Evolutionary conservation across 2,888 invertebrate species (phyloP), one percentile per base, ranked within the genome.

Genomic region (Phengaris arion): DNA sequence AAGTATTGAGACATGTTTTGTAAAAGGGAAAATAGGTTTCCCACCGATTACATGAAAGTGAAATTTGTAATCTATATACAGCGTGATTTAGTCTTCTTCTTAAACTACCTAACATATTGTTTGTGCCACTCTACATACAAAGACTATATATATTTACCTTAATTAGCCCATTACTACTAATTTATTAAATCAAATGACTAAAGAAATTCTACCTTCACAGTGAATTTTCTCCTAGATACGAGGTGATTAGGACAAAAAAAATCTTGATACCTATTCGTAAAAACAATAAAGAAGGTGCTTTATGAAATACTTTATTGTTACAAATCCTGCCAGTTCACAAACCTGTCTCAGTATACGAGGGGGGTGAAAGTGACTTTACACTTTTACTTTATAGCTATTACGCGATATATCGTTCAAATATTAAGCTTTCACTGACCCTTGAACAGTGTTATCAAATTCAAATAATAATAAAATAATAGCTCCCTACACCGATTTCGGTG

Each of bases 21-120:
- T 52, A 52, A 74, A 68, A 64, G 74, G 46, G 68, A 64, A 68
- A 74, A 68, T 68, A 48, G 7, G 46, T 55, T 74, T 74, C 74
- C 51, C 74, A 74, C 54, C 52, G 74, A 74, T 68, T 68, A 64
- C 15, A 52, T n/a, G 74, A 74, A 74, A 74, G 74, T 68, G 68
- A 68, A 74, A 52, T n/a, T 48, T 48, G 22, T 68, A 64, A 70
- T 22, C 51, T 70, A 64, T 64, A 15, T 64, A 70, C 70, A 51
- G 70, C 64, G 64, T 64, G 64, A 12, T 12, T 64, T 64, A 64
- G 13, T 64, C 64, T 64, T 59, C 15, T 15, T 64, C 12, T 64
- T 35, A 22, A 15, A 22, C 46, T 57, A 57, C 6, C 6, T n/a
- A n/a, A 55, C 13, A n/a, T 55, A 6, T 55, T n/a, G 13, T 6